Percentiles rank a stretch among this genome's conserved stretches.
phyloP scores from a whole-genome alignment of 2,888 invertebrate genomes.

The Sinhomidia bicolor region DNA sequence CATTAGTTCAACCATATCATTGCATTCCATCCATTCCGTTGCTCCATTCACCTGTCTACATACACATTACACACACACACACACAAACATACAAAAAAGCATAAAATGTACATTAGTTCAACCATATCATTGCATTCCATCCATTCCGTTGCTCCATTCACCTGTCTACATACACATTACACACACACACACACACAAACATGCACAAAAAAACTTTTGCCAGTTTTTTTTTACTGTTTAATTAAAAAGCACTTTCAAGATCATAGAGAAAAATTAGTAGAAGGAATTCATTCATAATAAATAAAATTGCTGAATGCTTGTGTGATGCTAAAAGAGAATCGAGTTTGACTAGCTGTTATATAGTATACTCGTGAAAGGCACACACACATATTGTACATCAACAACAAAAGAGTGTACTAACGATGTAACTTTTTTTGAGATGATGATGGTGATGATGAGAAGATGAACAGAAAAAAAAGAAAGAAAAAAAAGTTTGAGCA shows the following conservation, averaged over 20 bases:
- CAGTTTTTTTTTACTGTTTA: constrained; percentile 28
- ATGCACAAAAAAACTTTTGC: neutral
- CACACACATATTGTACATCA: no score
- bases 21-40: constrained; percentile 64
- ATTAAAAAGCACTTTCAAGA: constrained; percentile 47
- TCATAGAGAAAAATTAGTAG: constrained; percentile 18
- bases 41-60: constrained; percentile 12
- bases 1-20: constrained; percentile 71
- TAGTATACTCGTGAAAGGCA: no score
- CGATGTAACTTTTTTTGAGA: no score
- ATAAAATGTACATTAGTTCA: constrained; percentile 72
- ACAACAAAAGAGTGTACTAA: no score
- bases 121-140: constrained; percentile 70
- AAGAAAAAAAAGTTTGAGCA: no score
- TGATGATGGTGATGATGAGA: no score
- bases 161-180: neutral
- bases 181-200: neutral
- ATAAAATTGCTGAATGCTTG: neutral
- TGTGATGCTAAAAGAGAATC: neutral
- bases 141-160: constrained; percentile 37
- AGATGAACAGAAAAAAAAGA: no score
- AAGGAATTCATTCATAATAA: constrained; percentile 21
- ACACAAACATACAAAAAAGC: constrained; percentile 52
- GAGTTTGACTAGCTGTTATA: neutral
- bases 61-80: neutral